Conservation (phyloP, 2,888 invertebrate species). For the Lypha dubia region DNA sequence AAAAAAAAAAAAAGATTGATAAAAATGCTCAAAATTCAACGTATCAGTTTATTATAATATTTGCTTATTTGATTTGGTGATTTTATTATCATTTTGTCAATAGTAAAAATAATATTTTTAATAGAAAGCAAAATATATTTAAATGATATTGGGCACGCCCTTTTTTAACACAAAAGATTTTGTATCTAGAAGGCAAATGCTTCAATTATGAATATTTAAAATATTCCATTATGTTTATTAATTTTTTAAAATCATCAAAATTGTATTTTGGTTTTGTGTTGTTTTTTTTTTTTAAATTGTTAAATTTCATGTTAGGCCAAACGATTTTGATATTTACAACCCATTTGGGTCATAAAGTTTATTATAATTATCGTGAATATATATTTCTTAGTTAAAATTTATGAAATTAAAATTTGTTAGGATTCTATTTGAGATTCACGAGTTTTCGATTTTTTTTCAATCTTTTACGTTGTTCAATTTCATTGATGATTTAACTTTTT, state of each 20-base stretch:
- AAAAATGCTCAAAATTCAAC: background rate
- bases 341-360: background rate
- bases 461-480: background rate
- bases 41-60: background rate
- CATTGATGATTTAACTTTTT: too few relatives aligned
- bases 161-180: background rate
- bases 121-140: too few relatives aligned
- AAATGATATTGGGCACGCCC: background rate
- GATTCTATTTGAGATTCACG: background rate
- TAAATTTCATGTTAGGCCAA: background rate
- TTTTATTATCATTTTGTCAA: background rate
- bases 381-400: background rate
- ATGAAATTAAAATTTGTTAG: background rate
- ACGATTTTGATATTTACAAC: background rate
- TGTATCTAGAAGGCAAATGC: background rate
- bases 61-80: background rate
- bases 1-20: background rate
- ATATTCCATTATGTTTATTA: background rate
- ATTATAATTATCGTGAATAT: background rate
- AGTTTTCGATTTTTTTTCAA: background rate
- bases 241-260: background rate
- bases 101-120: background rate
- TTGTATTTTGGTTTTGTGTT: too few relatives aligned
- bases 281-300: background rate
- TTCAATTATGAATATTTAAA: background rate